Conservation (phyloP, 2,797 vertebrate genomes). For the Rhynchonycteris naso region DNA sequence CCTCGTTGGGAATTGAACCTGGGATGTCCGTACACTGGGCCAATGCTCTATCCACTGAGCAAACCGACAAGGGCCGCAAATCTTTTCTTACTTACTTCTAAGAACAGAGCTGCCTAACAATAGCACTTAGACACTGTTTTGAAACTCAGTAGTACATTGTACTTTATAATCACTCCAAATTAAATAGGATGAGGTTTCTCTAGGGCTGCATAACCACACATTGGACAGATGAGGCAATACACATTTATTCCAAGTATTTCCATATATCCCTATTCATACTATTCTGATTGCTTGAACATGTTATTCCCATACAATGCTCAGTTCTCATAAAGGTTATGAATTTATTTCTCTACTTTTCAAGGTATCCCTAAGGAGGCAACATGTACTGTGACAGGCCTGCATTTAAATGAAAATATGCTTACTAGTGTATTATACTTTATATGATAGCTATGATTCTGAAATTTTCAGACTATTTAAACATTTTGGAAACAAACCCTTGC, state of each 20-base stretch:
- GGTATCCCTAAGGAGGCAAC: background rate
- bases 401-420: background rate
- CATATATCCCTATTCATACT: background rate
- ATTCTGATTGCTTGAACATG: background rate
- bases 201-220: background rate
- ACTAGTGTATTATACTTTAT: background rate
- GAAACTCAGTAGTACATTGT: background rate
- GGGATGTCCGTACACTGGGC: too few relatives aligned
- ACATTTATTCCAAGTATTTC: background rate
- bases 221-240: background rate
- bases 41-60: too few relatives aligned
- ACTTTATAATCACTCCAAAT: background rate
- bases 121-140: background rate
- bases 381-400: background rate
- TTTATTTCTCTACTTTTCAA: conserved; percentile 39
- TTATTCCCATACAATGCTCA: background rate
- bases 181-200: background rate
- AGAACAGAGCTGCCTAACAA: background rate
- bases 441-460: background rate
- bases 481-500: conserved; percentile 7
- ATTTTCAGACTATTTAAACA: background rate
- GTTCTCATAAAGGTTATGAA: background rate
- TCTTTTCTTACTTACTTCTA: background rate
- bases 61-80: background rate
- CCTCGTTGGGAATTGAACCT: too few relatives aligned